Evolutionary conservation across 2,797 vertebrate genomes (phyloP).

Genomic region (Acestrorhynchus altus): DNA sequence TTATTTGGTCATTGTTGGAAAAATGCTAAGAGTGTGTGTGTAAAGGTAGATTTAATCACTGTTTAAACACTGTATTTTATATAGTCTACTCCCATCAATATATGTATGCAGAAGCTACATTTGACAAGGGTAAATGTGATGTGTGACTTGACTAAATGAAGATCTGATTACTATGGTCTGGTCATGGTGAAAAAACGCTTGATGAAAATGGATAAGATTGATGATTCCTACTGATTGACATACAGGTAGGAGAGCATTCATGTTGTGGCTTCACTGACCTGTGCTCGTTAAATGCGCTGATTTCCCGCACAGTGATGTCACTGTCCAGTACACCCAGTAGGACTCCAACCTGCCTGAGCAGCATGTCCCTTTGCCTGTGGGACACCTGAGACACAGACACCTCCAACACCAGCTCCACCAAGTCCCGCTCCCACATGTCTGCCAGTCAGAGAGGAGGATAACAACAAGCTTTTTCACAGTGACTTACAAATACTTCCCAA

Average conservation of each 20-base stretch:
- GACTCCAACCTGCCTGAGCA: conserved; percentile 94
- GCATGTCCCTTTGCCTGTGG: conserved; percentile 93
- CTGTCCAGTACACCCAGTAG: conserved; percentile 93
- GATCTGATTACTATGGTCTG: too few species aligned
- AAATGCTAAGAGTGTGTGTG: too few species aligned
- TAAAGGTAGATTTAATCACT: too few species aligned
- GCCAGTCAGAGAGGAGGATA: conserved; percentile 17
- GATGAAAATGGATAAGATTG: too few species aligned
- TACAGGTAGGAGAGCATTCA: neutral
- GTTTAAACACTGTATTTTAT: too few species aligned
- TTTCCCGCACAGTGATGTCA: conserved; percentile 93
- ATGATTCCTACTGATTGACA: neutral
- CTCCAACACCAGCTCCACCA: conserved; percentile 96
- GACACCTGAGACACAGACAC: conserved; percentile 89
- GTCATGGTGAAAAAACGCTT: too few species aligned
- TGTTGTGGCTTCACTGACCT: conserved; percentile 78
- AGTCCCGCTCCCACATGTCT: conserved; percentile 89
- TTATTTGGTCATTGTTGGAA: too few species aligned
- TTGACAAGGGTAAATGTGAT: too few species aligned
- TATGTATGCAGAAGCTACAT: too few species aligned
- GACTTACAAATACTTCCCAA: neutral
- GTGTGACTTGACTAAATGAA: too few species aligned
- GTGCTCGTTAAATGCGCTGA: conserved; percentile 91
- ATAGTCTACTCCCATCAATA: too few species aligned
- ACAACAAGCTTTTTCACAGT: neutral